Evolutionary conservation across 2,113 vertebrate species (phyloP), one percentile per base, ranked within the genome.

Genomic region (Saccopteryx leptura): DNA sequence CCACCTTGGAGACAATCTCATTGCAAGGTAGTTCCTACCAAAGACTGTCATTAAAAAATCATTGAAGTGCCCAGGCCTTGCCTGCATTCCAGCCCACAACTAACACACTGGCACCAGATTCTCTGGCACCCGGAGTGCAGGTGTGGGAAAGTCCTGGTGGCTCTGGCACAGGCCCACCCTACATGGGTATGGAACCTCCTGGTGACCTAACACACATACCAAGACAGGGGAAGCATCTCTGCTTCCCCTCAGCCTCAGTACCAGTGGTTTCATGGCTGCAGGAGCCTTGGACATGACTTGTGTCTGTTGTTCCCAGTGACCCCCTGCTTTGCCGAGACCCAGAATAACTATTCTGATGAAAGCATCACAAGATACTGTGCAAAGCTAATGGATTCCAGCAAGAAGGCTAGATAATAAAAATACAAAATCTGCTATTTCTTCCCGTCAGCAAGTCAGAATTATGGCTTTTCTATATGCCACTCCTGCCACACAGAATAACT

Each of bases 371-470:
- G 71, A 92, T 8, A 48, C 83, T 88, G 46, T 68, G 60, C 78
- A 88, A 84, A 89, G 79, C 24, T 69, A 21, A 54, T 93, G 94
- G 94, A 82, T 74, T 81, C 65, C 12, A 85, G 91, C 96, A 89
- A 95, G 65, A 90, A n/a, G 58, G 94, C 31, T 24, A 83, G 76
- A 88, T 76, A 85, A 75, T 92, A 92, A 28, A 96, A 94, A 96
- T 90, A 97, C 46, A 84, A 88, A 95, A 93, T 60, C 82, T 95
- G 76, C 56, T 82, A 33, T 91, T 95, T 93, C 92, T 89, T 96
- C 92, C 88, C 93, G 86, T 95, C 91, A 96, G 96, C 66, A 88
- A 98, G 94, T 97, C 97, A 95, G 88, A 98, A 79, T 50, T 84
- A 94, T 66, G 93, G 96, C 94, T 98, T 97, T 98, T 93, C 97